Evolutionary conservation across 53 echinoderm and acorn worm genomes (phyloP), one percentile per base, ranked within the genome.

Genomic region (Pentamera pediparva): DNA sequence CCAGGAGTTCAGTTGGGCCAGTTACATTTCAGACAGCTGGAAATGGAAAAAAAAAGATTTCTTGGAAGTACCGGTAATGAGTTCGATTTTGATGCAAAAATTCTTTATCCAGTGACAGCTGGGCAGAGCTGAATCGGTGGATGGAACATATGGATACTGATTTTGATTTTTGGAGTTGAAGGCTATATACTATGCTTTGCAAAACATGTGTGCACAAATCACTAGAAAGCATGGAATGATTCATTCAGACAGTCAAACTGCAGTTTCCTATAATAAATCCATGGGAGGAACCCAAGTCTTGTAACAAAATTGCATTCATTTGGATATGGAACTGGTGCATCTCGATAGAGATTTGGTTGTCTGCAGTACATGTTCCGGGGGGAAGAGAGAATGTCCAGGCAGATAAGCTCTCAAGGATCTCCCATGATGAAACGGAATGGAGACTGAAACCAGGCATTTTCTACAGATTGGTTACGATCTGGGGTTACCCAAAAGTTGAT

Each of bases 321-420:
- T n/a, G n/a, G n/a, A 59, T 84, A 4, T 84, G 78, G 78, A 40
- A 77, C 5, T 84, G 69, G 78, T 84, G 77, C 31, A 33, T 84
- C 28, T 24, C 59, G 15, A 77, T 37, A 32, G 45, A 75, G 6
- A 80, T 80, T 36, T 65, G 80, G n/a, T n/a, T n/a, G n/a, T n/a
- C n/a, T n/a, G n/a, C n/a, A n/a, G n/a, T n/a, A n/a, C n/a, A n/a
- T n/a, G 70, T 26, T 69, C 59, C 59, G 8, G 59, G 4, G 59
- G n/a, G n/a, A n/a, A 29, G 26, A 31, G 25, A 59, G 29, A 83
- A 87, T 75, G 25, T 17, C n/a, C 4, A 59, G 2, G 81, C 86
- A 52, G 86, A 86, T 53, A 34, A 11, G 13, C 57, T 69, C 35
- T 86, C 80, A 30, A 64, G 76, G 28, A 25, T 56, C 33, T n/a